Evolutionary conservation across 2,888 invertebrate species (phyloP), one percentile per base, ranked within the genome.

Genomic region (Cephus runcator): DNA sequence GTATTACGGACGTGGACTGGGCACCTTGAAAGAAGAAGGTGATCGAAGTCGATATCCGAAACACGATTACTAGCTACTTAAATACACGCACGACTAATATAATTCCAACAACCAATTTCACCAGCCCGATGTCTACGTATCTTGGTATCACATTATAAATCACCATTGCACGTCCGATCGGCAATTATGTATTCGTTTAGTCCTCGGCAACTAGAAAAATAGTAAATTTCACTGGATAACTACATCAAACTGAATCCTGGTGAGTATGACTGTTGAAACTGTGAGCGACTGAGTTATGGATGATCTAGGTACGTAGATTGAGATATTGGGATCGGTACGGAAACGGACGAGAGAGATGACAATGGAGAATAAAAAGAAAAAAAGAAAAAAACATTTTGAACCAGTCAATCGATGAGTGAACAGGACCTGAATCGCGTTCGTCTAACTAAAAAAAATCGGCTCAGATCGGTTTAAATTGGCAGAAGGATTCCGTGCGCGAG

Each of bases 191-290:
- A 74, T 69, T 77, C 75, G 68, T 76, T 71, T 34, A 30, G 9
- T 34, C 82, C 81, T 84, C 83, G 84, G 83, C 85, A 86, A 83
- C 85, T 88, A 87, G 86, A 88, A 88, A 88, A 88, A 88, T 88
- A 88, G 85, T 86, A 83, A 86, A 87, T 87, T 88, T 87, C 83
- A 85, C 85, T 83, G 85, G 77, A 84, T 86, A 82, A 81, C 84
- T 83, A 85, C 82, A 84, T 85, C 83, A 85, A 80, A 82, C 79
- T 83, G 78, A 75, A 71, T 40, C 69, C 75, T 73, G 6, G 2
- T 12, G 69, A 33, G 12, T 56, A 69, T 69, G 9, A 75, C 23
- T 12, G 12, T 23, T 3, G 34, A 75, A 0, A 34, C 40, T 23
- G 56, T 56, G 36, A 69, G 75, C 73, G n/a, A 79, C 75, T 73